phyloP scores from a whole-genome alignment of 2,888 invertebrate genomes.

The Tortricodes alternella region DNA sequence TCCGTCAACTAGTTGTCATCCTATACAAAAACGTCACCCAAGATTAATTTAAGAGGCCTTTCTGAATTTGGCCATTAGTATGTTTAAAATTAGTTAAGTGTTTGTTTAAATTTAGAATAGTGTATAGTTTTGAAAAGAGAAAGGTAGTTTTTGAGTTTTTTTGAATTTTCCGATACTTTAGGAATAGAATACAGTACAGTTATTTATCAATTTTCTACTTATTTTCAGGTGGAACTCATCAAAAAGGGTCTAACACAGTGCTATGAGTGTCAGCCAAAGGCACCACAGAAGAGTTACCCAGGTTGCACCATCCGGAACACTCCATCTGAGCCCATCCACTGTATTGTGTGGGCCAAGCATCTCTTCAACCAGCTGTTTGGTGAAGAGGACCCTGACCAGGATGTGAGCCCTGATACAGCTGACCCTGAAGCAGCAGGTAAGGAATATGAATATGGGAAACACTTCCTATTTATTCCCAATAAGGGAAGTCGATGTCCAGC shows the following conservation, averaged over 20 bases:
- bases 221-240: constrained; percentile 88
- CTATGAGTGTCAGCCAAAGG: constrained; percentile 97
- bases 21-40: too few species aligned
- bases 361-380: constrained; percentile 99
- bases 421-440: constrained; percentile 92
- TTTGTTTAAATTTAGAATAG: too few species aligned
- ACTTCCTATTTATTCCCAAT: background rate
- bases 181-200: too few species aligned
- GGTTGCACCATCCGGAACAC: constrained; percentile 99
- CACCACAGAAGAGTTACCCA: constrained; percentile 95
- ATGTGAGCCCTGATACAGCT: constrained; percentile 98
- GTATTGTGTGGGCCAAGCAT: constrained; percentile 99
- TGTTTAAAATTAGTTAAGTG: too few species aligned
- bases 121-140: too few species aligned
- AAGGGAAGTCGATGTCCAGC: too few species aligned
- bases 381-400: constrained; percentile 96
- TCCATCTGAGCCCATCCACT: constrained; percentile 99
- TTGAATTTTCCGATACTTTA: too few species aligned
- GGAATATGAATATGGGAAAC: background rate
- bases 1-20: too few species aligned
- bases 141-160: too few species aligned
- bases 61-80: too few species aligned
- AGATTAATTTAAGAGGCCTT: too few species aligned
- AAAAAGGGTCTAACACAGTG: constrained; percentile 95
- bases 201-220: background rate